Base-by-base conservation (phyloP, 1,140 invertebrate genomes). In the Mercenaria mercenaria region DNA sequence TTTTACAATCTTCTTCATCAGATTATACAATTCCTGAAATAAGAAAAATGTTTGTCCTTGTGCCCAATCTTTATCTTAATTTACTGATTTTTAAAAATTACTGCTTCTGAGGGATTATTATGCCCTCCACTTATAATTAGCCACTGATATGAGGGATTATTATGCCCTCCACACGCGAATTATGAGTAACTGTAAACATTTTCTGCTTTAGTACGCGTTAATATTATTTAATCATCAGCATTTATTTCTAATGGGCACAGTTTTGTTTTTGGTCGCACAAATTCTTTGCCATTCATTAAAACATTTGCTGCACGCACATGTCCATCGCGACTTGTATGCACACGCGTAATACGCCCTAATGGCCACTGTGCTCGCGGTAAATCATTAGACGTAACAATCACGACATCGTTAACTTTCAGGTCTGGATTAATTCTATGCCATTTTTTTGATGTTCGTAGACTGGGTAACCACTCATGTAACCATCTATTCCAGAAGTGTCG, bases 401-500 rank as follows among this genome's bases (percentile, higher is more conserved):
- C 83, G 1, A 90, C 67, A 74, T 87, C 74, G 26, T 43, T 82
- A 0, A 69, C 41, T 34, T n/a, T 11, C 23, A 56, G 20, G 20
- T 56, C 52, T 56, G 11, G 10, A 8, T 47, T 26, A 11, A 37
- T 29, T 4, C 37, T n/a, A 15, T 50, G 3, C 88, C 82, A 86
- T 64, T 76, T n/a, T 26, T 80, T 90, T 23, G 69, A 26, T 20
- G 74, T 50, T 37, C 18, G 8, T 32, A 82, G 43, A 15, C 15
- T 72, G 1, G 86, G 77, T 47, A 90, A 43, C 26, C 59, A 90
- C 26, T 91, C 86, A 39, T 59, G 32, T 43, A 83, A 20, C n/a
- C n/a, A n/a, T n/a, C n/a, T n/a, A n/a, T n/a, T n/a, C 90, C 90
- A 91, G 41, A 91, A 88, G 41, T 89, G 77, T 29, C 43, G 26